These are phyloP conservation scores for Stegophylla sp. DNA, from an alignment of 2,888 invertebrate species.

Conservation along the genomic window DNA sequence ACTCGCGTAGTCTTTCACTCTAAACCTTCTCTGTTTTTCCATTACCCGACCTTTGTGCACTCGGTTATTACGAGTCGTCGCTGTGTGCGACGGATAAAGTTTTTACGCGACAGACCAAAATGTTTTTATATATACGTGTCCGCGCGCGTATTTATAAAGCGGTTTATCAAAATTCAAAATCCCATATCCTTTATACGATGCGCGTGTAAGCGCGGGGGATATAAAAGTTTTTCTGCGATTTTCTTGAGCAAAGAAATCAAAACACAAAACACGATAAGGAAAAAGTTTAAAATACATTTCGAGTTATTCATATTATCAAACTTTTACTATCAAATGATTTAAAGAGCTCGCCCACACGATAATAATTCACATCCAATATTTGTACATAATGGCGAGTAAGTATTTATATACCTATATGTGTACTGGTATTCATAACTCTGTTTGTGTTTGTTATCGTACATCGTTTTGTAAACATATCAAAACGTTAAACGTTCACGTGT, in stretches of 20 bases:
- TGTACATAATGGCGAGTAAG: background rate
- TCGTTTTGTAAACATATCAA: background rate
- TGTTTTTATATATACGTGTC: constrained; percentile 14
- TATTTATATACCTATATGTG: background rate
- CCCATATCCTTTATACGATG: constrained; percentile 7
- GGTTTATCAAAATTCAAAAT: constrained; percentile 18
- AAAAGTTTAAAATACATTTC: constrained; percentile 36
- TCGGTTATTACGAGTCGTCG: too few species aligned
- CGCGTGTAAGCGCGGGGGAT: constrained; percentile 10
- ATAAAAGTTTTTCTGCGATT: constrained; percentile 38
- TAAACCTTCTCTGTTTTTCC: too few species aligned
- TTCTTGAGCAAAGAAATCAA: constrained; percentile 6
- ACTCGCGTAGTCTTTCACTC: too few species aligned
- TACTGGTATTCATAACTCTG: too few species aligned
- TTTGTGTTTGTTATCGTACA: background rate
- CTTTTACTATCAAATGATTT: constrained; percentile 45
- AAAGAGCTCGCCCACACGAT: background rate
- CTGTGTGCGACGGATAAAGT: too few species aligned
- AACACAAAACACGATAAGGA: constrained; percentile 12
- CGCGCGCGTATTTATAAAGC: constrained; percentile 24
- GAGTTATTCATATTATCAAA: constrained; percentile 38
- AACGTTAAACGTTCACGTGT: background rate
- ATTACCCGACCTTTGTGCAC: too few species aligned
- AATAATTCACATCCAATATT: background rate
- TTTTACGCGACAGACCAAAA: background rate